Base-by-base conservation (phyloP, 2,113 vertebrate genomes). In the Sceloporus undulatus region DNA sequence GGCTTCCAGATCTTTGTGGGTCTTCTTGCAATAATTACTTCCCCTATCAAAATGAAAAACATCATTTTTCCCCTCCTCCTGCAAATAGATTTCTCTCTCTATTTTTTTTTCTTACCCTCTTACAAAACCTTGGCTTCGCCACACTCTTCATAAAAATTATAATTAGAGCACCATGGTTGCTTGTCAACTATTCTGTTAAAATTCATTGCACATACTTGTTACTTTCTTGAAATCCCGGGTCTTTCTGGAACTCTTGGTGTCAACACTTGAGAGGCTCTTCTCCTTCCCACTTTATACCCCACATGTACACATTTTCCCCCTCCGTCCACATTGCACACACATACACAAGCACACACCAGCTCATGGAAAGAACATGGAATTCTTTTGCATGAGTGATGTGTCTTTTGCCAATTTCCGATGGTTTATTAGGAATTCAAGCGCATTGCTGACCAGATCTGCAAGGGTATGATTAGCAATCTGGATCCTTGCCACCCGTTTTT, bases 11-110 rank as follows among this genome's bases (percentile, higher is more conserved):
- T 97, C 96, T 96, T 97, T 95, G 87, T 93, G 94, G 92, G 95
- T 96, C 94, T 95, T 92, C 92, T 92, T 93, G 93, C 96, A 96
- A 96, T 97, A 97, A 97, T 97, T 97, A 97, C 96, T 97, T 97
- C 91, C 94, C 34, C 95, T 96, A 96, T 96, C 96, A 96, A 62
- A 97, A 96, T 96, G 93, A 95, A 97, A 96, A 96, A 95, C 96
- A 95, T 94, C 95, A 95, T 96, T 96, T 97, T 96, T 95, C 89
- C 19, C 42, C 79, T 66, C 66, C 13, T 62, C 76, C 94, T 2
- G 91, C 97, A 97, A 97, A 97, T 96, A 97, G 96, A 94, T 93
- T 93, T 95, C 94, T 66, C 66, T 13, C 11, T 25, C 34, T 34
- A 1, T 66, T 1, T 19, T 3, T 21, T 94, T 93, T 94, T 93